Conservation (phyloP, 2,113 vertebrate species). For the Hassar affinis region DNA sequence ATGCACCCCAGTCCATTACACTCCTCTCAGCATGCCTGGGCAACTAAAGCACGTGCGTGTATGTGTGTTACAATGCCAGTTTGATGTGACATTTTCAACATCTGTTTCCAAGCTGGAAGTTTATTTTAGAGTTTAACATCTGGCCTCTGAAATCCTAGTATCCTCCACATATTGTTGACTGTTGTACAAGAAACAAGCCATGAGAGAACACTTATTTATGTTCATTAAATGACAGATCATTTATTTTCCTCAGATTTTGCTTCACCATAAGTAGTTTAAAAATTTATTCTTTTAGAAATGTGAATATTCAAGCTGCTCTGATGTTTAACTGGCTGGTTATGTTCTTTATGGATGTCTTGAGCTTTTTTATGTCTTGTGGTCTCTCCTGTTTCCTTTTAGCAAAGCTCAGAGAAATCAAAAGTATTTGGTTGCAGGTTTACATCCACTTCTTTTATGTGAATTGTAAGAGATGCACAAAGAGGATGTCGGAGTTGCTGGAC, state of each 20-base stretch:
- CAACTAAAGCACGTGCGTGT: not conserved
- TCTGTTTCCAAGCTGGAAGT: slow-evolving; percentile 46
- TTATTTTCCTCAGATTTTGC: not conserved
- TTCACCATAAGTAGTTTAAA: not conserved
- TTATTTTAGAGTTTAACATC: not conserved
- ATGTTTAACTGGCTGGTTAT: not conserved
- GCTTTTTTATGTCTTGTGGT: not conserved
- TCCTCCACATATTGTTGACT: slow-evolving; percentile 2
- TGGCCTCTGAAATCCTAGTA: slow-evolving; percentile 30
- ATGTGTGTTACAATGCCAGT: slow-evolving; percentile 11
- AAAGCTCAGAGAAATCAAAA: not conserved
- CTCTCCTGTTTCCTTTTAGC: not conserved
- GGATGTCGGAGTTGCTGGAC: not conserved
- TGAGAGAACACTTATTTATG: slow-evolving; percentile 15
- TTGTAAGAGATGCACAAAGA: not conserved
- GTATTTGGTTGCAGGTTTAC: not conserved
- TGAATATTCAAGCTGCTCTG: not conserved
- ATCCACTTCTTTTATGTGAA: not conserved
- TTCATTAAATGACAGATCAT: not conserved
- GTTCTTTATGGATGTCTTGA: not conserved
- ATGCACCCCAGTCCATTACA: not conserved
- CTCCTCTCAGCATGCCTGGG: not conserved
- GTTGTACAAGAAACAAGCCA: not conserved
- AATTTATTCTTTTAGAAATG: not conserved
- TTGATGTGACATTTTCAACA: slow-evolving; percentile 40